Percentiles rank a stretch among this genome's conserved stretches.
Evolutionary conservation across 2,888 invertebrate species (phyloP).

Genomic region (Diarsia dahlii): DNA sequence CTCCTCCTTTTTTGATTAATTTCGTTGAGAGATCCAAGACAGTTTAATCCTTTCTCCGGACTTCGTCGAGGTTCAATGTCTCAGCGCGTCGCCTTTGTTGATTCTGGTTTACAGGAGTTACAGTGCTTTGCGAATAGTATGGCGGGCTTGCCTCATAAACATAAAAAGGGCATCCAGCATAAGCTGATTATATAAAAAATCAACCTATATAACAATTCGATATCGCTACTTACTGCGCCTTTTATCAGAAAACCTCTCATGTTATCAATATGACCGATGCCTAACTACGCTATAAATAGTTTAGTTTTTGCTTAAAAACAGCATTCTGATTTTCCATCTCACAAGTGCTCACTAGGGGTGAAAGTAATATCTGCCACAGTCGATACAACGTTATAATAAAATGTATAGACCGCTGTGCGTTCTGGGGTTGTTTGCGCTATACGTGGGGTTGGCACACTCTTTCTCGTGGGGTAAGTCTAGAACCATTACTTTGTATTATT

Average conservation of each 20-base stretch:
- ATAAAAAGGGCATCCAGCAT: too few species aligned
- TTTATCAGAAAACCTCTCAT: neutral
- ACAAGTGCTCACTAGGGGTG: neutral
- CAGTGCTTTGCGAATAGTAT: too few species aligned
- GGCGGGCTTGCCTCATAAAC: too few species aligned
- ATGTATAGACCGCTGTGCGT: neutral
- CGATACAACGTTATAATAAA: neutral
- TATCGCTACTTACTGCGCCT: neutral
- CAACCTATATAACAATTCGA: neutral
- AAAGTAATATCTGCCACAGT: neutral
- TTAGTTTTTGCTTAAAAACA: neutral
- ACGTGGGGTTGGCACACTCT: neutral
- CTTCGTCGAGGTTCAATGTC: too few species aligned
- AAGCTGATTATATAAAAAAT: too few species aligned
- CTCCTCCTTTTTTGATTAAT: too few species aligned
- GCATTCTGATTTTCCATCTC: neutral
- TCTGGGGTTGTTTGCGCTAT: neutral
- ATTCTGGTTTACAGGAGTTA: too few species aligned
- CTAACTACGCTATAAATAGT: neutral
- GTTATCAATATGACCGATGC: neutral
- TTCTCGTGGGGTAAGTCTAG: neutral
- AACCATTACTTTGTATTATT: too few species aligned
- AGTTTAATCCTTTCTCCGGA: too few species aligned
- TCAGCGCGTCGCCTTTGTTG: too few species aligned
- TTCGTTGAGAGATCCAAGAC: too few species aligned